phyloP scores from a whole-genome alignment of 2,888 invertebrate species.

The Drosophila recens region DNA sequence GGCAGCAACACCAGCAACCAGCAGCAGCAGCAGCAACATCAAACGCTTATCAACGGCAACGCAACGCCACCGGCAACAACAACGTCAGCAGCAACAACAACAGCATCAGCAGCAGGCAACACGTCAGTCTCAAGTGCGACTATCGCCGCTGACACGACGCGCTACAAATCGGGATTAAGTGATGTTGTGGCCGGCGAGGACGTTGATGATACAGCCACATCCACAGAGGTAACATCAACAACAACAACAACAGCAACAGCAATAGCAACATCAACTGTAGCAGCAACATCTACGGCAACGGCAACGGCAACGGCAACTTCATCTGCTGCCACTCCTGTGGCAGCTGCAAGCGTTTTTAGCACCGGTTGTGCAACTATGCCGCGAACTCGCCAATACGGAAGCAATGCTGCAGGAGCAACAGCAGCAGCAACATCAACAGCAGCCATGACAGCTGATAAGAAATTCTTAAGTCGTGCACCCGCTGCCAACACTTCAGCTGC shows the following conservation, averaged over 20 bases:
- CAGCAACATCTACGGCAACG: constrained; percentile 17
- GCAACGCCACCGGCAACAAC: constrained; percentile 47
- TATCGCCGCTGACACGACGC: constrained; percentile 76
- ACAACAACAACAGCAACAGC: constrained; percentile 20
- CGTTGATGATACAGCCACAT: constrained; percentile 63
- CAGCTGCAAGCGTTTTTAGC: constrained; percentile 72
- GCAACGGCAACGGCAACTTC: constrained; percentile 55
- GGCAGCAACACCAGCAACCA: constrained; percentile 52
- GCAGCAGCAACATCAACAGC: constrained; percentile 35
- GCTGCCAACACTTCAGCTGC: constrained; percentile 49
- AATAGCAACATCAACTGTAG: constrained; percentile 11
- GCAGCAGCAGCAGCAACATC: constrained; percentile 56
- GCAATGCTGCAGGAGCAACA: constrained; percentile 57
- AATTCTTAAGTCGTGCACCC: constrained; percentile 71
- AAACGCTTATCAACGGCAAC: constrained; percentile 74
- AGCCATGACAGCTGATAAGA: constrained; percentile 81
- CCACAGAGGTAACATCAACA: constrained; percentile 23
- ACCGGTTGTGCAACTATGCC: constrained; percentile 83
- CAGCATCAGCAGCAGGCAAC: constrained; percentile 51
- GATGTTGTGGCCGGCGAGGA: constrained; percentile 67
- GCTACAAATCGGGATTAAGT: constrained; percentile 80
- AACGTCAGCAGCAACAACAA: constrained; percentile 26
- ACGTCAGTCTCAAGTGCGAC: constrained; percentile 63
- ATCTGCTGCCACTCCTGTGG: constrained; percentile 49
- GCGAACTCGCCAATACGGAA: constrained; percentile 77